Base-by-base conservation (phyloP, 2,797 vertebrate species). In the Epinephelus malabaricus region DNA sequence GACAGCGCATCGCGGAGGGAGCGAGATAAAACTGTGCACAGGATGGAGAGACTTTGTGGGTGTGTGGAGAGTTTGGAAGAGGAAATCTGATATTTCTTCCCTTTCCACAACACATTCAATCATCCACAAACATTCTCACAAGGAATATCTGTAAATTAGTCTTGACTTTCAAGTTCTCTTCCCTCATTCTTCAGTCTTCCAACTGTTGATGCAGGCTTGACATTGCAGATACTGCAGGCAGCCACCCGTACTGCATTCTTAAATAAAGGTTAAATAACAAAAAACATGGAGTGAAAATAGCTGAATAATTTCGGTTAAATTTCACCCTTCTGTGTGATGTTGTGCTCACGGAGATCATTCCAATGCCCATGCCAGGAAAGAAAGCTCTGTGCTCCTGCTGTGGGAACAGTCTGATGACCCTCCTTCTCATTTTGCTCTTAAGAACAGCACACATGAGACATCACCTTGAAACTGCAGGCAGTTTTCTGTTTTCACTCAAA, bases 251-350 rank as follows among this genome's bases (percentile, higher is more conserved):
- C 76, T 43, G 40, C 40, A 43, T 43, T 10, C 2, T 43, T 43
- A 43, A 43, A 43, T 43, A 43, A 43, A 43, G 40, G 40, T 43
- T 43, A 43, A 43, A 43, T 43, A 43, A 43, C 40, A 43, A 43
- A 43, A 2, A 17, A 68, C 54, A 60, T 47, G 77, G 69, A 86
- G 73, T 78, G 53, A 71, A 46, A 79, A 69, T 25, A 19, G 51
- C 56, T 83, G 73, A 78, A 81, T 88, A 47, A 76, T 87, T 81
- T 78, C 65, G 54, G 49, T 83, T 53, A 74, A 56, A 84, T 79
- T 61, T 62, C 68, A 53, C 18, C 58, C 23, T 40, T 30, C 14
- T 40, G 62, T 70, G 64, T 61, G 65, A 69, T 64, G 49, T 27
- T 46, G 40, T 51, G 23, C 47, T 68, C 72, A 61, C 51, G 13